phyloP scores from a whole-genome alignment of 1,140 invertebrate genomes.

The Condylostylus longicornis region DNA sequence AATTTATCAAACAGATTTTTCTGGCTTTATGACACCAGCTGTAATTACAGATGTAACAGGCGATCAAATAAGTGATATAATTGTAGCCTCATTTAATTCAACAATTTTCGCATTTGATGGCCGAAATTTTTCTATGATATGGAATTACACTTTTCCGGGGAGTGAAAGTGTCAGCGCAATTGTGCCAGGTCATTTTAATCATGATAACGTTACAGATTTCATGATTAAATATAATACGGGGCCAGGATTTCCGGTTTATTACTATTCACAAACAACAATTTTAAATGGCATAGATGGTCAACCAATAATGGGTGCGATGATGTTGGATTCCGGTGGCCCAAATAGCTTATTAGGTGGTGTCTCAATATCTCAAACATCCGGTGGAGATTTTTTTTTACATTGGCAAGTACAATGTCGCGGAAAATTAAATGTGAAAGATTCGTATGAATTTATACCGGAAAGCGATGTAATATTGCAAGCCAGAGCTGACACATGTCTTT shows the following conservation, averaged over 20 bases:
- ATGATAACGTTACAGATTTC: slow-evolving; percentile 68
- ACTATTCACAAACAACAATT: slow-evolving; percentile 55
- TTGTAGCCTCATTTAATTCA: slow-evolving; percentile 56
- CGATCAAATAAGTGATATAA: slow-evolving; percentile 58
- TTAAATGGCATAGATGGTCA: slow-evolving; percentile 52
- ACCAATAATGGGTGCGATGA: slow-evolving; percentile 42
- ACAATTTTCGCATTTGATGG: slow-evolving; percentile 60
- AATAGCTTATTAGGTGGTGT: slow-evolving; percentile 34
- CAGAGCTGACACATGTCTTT: slow-evolving; percentile 51
- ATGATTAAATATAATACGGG: slow-evolving; percentile 65
- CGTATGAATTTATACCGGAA: slow-evolving; percentile 43
- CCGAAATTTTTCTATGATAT: slow-evolving; percentile 45
- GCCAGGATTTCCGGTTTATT: slow-evolving; percentile 58
- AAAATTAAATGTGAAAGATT: slow-evolving; percentile 43
- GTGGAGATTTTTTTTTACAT: slow-evolving; percentile 29
- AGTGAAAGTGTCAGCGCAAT: slow-evolving; percentile 53
- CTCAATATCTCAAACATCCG: slow-evolving; percentile 28
- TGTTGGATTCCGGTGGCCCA: slow-evolving; percentile 51
- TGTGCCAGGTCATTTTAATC: slow-evolving; percentile 66
- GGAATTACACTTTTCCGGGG: slow-evolving; percentile 53
- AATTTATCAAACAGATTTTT: slow-evolving; percentile 17
- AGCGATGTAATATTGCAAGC: slow-evolving; percentile 47
- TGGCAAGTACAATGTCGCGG: slow-evolving; percentile 30
- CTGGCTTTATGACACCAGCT: slow-evolving; percentile 47
- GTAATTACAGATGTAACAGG: slow-evolving; percentile 59